Conservation (phyloP, 2,797 vertebrate genomes). For the Ibycter americanus region DNA sequence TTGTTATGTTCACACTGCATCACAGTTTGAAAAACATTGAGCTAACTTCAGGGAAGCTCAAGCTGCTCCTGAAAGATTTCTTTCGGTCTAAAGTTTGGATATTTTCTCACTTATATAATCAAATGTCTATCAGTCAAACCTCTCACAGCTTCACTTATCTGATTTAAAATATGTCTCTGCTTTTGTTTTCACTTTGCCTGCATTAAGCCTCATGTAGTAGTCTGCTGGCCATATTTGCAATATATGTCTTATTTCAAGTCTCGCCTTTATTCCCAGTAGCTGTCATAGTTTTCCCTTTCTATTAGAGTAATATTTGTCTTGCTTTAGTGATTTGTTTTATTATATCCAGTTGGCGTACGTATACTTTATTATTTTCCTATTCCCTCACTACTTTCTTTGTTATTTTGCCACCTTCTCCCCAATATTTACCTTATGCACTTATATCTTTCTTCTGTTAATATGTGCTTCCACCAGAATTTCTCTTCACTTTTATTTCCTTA, state of each 20-base stretch:
- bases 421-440: neutral
- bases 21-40: conserved; percentile 3
- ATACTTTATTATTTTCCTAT: conserved; percentile 11
- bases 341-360: neutral
- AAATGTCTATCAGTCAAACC: conserved; percentile 11
- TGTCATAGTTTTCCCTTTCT: neutral
- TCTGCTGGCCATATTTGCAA: neutral
- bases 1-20: neutral
- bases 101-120: neutral
- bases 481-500: neutral
- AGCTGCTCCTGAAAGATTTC: neutral
- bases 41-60: neutral
- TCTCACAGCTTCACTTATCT: neutral
- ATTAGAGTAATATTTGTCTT: conserved; percentile 20
- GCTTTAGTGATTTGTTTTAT: conserved; percentile 19
- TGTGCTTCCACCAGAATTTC: neutral
- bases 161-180: neutral
- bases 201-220: neutral
- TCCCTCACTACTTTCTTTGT: neutral
- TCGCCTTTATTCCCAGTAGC: neutral
- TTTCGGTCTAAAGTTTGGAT: neutral
- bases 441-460: neutral
- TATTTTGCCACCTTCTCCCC: neutral
- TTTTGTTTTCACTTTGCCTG: conserved; percentile 5
- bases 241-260: neutral